These are phyloP conservation scores for Luffia ferchaultella DNA, from an alignment of 2,888 invertebrate species.

Conservation along the genomic window DNA sequence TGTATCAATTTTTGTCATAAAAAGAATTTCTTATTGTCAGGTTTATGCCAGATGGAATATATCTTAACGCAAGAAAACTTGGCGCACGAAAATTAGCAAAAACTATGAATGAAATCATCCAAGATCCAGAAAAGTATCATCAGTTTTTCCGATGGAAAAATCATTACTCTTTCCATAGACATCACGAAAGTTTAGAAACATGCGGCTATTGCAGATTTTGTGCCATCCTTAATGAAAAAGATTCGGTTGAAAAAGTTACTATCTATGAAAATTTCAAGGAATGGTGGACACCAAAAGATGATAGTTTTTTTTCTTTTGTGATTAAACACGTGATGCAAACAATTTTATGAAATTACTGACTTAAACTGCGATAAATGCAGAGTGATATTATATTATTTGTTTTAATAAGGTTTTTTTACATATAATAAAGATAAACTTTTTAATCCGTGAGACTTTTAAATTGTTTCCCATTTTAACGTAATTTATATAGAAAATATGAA, in stretches of 20 bases:
- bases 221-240: slow-evolving; percentile 18
- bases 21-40: slow-evolving; percentile 16
- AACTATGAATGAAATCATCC: slow-evolving; percentile 22
- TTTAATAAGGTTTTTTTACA: no score
- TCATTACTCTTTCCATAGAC: slow-evolving; percentile 23
- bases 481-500: no score
- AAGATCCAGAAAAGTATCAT: slow-evolving; percentile 21
- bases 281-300: slow-evolving; percentile 12
- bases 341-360: no score
- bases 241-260: slow-evolving; percentile 15
- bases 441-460: no score
- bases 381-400: no score
- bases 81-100: slow-evolving; percentile 16
- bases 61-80: slow-evolving; percentile 21
- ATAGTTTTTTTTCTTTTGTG: no score
- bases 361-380: no score
- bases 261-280: slow-evolving; percentile 17
- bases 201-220: slow-evolving; percentile 25
- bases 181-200: slow-evolving; percentile 17
- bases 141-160: slow-evolving; percentile 28
- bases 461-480: no score
- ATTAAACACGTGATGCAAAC: no score
- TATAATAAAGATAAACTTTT: no score
- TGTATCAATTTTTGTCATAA: not conserved
- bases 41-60: slow-evolving; percentile 26